Conservation (phyloP, 2,113 vertebrate genomes). For the Cercocebus atys region DNA sequence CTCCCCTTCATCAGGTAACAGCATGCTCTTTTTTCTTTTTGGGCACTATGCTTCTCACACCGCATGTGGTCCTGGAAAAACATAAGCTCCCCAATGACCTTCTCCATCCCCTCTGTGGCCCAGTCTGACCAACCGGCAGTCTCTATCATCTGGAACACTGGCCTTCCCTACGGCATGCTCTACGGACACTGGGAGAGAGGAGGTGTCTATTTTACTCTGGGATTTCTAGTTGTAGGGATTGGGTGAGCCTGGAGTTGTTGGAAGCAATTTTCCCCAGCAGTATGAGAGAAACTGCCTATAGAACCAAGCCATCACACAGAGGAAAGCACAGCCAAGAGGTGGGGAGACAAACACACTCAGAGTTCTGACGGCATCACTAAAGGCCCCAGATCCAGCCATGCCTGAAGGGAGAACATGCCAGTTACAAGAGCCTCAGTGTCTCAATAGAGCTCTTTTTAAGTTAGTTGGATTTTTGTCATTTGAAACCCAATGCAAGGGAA, state of each 20-base stretch:
- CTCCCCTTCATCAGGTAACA: neutral
- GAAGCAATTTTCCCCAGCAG: neutral
- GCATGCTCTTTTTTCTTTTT: neutral
- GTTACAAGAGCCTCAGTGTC: neutral
- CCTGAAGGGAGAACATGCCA: neutral
- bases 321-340: neutral
- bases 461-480: neutral
- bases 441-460: neutral
- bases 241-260: neutral
- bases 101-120: neutral
- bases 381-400: neutral
- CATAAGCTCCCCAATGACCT: neutral
- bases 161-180: neutral
- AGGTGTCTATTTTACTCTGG: neutral
- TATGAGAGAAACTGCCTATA: neutral
- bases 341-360: neutral
- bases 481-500: slow-evolving; percentile 13
- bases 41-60: neutral
- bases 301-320: neutral
- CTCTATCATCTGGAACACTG: neutral
- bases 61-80: neutral
- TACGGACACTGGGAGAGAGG: neutral
- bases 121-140: neutral
- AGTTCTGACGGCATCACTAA: neutral
- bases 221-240: neutral